A percentile compares a stretch with the other conserved stretches of the same genome.
phyloP scores from a whole-genome alignment of 2,797 vertebrate genomes.

The Oreochromis grahami region DNA sequence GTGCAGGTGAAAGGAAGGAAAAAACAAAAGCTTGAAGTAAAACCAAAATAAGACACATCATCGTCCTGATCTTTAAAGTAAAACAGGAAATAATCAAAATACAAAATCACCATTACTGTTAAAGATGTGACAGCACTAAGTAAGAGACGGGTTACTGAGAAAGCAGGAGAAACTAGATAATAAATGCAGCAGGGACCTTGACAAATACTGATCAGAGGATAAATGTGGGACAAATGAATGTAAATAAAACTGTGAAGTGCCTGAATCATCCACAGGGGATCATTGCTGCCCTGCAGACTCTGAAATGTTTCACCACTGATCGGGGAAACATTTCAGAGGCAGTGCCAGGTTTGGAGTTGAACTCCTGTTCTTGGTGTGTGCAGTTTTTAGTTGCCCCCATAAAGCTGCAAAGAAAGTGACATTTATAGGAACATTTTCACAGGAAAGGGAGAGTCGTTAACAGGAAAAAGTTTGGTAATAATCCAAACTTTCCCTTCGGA shows the following conservation, averaged over 20 bases:
- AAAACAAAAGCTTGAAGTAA: neutral
- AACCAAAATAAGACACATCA: neutral
- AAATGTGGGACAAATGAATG: neutral
- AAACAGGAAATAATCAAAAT: neutral
- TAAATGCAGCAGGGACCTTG: neutral
- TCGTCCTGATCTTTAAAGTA: neutral
- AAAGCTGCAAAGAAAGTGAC: neutral
- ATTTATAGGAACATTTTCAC: slow-evolving; percentile 11
- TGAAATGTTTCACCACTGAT: neutral
- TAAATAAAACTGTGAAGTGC: neutral
- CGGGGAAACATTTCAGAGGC: neutral
- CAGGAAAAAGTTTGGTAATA: neutral
- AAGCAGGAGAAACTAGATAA: neutral
- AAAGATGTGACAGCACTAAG: neutral
- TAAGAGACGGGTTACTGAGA: fast-evolving
- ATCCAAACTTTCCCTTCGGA: slow-evolving; percentile 2
- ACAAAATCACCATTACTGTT: fast-evolving
- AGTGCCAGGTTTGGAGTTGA: fast-evolving
- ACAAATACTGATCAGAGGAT: neutral
- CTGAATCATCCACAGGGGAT: neutral
- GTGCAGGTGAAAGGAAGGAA: neutral
- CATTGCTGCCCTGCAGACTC: neutral
- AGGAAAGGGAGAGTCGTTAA: neutral
- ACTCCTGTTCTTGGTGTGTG: neutral
- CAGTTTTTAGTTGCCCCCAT: neutral